These are phyloP conservation scores for Marmota monax DNA, from an alignment of 2,113 vertebrate genomes.

Conservation along the genomic window DNA sequence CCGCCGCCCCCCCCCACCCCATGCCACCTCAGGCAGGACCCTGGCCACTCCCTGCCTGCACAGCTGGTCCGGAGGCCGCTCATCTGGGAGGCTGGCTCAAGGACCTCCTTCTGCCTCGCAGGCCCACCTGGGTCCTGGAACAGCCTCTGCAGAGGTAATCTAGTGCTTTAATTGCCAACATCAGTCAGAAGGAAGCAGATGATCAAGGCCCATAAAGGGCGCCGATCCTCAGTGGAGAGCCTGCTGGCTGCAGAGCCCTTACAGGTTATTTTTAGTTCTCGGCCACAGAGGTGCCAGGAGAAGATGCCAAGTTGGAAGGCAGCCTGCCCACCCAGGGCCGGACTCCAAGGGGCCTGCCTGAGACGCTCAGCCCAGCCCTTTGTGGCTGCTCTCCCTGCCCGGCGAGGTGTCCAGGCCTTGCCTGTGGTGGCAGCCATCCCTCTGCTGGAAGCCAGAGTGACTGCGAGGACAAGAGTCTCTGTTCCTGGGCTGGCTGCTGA, in stretches of 20 bases:
- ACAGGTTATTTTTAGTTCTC: slow-evolving; percentile 82
- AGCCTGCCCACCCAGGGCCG: background rate
- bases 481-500: too few species aligned
- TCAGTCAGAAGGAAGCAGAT: slow-evolving; percentile 71
- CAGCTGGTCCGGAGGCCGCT: background rate
- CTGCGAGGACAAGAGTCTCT: background rate
- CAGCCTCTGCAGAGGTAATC: background rate
- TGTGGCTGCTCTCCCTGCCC: background rate
- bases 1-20: too few species aligned
- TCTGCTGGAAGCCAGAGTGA: background rate
- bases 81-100: background rate
- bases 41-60: background rate
- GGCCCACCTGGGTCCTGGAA: background rate
- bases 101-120: background rate
- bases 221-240: slow-evolving; percentile 68
- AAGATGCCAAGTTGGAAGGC: slow-evolving; percentile 77
- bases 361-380: background rate
- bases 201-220: slow-evolving; percentile 68
- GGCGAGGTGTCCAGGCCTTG: background rate
- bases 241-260: slow-evolving; percentile 9
- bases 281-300: slow-evolving; percentile 66
- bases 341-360: background rate
- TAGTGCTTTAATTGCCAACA: slow-evolving; percentile 70
- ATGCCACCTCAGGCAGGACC: too few species aligned
- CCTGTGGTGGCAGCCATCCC: background rate